Evolutionary conservation across 2,888 invertebrate species (phyloP).

Genomic region (Zootermopsis nevadensis): DNA sequence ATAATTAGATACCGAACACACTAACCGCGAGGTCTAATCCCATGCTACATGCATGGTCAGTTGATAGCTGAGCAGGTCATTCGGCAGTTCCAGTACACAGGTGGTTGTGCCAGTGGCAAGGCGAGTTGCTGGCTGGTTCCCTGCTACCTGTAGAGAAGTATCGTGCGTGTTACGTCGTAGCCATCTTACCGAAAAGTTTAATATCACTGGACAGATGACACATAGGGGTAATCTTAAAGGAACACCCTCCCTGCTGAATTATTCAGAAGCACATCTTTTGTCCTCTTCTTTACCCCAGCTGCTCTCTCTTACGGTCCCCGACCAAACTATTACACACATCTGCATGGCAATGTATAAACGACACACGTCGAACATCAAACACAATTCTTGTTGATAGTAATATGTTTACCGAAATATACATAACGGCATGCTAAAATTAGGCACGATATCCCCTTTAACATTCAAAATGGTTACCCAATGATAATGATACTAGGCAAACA

Average conservation of each 20-base stretch:
- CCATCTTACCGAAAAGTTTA: constrained; percentile 25
- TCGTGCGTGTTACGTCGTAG: not conserved
- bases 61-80: no score
- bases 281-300: constrained; percentile 18
- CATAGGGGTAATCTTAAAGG: constrained; percentile 38
- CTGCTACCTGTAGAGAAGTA: not conserved
- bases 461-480: no score
- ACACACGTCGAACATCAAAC: not conserved
- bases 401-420: no score
- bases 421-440: no score
- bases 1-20: no score
- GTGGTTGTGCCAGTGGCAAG: no score
- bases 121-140: no score
- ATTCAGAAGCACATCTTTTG: constrained; percentile 37
- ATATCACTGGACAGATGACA: constrained; percentile 44
- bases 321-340: not conserved
- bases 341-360: not conserved
- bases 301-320: not conserved
- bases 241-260: constrained; percentile 35
- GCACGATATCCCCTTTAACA: no score
- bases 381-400: not conserved
- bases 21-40: no score
- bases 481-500: no score
- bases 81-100: no score
- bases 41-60: no score